Evolutionary conservation across 1,140 invertebrate species (phyloP), one percentile per base, ranked within the genome.

Genomic region (Microplitis demolitor): DNA sequence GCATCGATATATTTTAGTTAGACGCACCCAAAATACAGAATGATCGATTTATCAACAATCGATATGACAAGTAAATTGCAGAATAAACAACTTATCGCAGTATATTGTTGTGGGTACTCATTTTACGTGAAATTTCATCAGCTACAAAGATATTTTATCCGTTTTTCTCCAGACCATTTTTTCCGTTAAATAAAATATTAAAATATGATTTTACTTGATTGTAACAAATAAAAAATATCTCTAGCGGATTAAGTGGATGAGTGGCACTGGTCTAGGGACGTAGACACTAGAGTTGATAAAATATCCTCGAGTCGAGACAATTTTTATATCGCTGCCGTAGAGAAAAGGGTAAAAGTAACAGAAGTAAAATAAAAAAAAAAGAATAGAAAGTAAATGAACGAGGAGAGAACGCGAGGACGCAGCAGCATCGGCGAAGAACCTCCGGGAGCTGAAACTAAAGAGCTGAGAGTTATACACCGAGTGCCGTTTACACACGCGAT

Each of bases 401-500:
- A 56, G n/a, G 53, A 61, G 16, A 61, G 14, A 14, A 64, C 33
- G 16, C 24, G 11, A 61, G 14, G 31, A 31, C 31, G 58, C 8
- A 33, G 58, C 11, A 5, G 9, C 33, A 24, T 33, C n/a, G 45
- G 50, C 39, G 45, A 66, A 39, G 50, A 39, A 37, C 33, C 33
- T 39, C n/a, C 45, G 45, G 39, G 64, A 31, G 58, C 4, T 4
- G 14, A 45, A 37, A 50, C 50, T 66, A 66, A 66, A 66, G 35
- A 66, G 64, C 34, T 16, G 33, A 64, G 34, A 64, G 60, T 62
- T 62, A 62, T 62, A 62, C 60, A 14, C 35, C 62, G 35, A 64
- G 64, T 66, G 39, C 64, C 64, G 64, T 66, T 66, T 66, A 66
- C 64, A 24, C 45, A 51, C 45, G 16, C 39, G 39, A 31, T n/a